Conservation (phyloP, 2,113 vertebrate genomes). For the Mystacornis crossleyi region DNA sequence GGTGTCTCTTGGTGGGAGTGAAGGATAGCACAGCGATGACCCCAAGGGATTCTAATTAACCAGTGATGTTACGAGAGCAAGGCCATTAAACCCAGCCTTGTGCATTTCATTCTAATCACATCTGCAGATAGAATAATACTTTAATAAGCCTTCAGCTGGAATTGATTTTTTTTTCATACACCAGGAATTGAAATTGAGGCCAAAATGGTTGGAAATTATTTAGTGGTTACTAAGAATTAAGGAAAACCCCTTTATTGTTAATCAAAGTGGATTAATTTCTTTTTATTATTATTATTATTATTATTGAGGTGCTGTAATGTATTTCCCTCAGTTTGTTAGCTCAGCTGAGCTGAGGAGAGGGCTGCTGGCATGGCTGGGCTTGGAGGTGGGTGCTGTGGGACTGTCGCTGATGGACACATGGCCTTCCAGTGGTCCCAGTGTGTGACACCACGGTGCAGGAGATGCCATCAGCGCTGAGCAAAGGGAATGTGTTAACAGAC, state of each 20-base stretch:
- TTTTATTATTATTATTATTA: neutral
- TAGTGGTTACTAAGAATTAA: constrained; percentile 4
- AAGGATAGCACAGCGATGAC: neutral
- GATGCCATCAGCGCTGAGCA: neutral
- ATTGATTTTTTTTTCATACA: neutral
- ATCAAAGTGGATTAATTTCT: neutral
- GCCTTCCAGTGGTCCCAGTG: neutral
- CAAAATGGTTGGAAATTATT: constrained; percentile 5
- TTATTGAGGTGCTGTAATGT: neutral
- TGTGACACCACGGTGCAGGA: neutral
- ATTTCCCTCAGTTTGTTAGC: neutral
- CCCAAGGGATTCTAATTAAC: neutral
- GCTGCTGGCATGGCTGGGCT: neutral
- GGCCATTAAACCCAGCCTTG: neutral
- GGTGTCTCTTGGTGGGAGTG: neutral
- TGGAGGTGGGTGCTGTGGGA: neutral
- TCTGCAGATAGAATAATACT: constrained; percentile 36
- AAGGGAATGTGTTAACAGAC: neutral
- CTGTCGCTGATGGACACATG: neutral
- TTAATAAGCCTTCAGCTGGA: constrained; percentile 31
- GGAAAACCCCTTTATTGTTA: neutral
- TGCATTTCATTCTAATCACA: constrained; percentile 19
- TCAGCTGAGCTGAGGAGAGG: neutral
- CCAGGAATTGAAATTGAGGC: neutral
- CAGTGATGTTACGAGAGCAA: neutral